phyloP scores from a whole-genome alignment of 2,888 invertebrate species.

The Agrilus mali region DNA sequence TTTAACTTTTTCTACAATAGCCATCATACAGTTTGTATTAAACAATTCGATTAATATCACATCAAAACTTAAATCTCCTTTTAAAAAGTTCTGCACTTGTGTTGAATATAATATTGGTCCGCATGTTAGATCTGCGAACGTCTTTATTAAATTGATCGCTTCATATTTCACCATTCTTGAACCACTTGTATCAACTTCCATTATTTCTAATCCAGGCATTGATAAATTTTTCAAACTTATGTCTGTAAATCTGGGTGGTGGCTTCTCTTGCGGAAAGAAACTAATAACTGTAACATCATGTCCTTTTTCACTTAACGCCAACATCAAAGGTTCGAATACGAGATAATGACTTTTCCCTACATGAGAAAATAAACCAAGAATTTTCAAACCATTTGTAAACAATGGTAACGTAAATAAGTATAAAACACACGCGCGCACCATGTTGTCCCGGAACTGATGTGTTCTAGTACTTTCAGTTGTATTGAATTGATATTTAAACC shows the following conservation, averaged over 20 bases:
- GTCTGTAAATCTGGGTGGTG: constrained; percentile 13
- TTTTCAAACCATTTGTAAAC: constrained; percentile 30
- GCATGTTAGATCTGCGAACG: too few relatives aligned
- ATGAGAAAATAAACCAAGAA: constrained; percentile 54
- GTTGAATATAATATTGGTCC: too few relatives aligned
- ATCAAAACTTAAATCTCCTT: constrained; percentile 28
- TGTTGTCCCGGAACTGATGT: too few relatives aligned
- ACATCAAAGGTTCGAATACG: constrained; percentile 47
- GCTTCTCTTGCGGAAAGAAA: constrained; percentile 37
- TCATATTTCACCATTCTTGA: too few relatives aligned
- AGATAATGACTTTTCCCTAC: constrained; percentile 59
- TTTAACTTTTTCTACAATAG: constrained; percentile 32
- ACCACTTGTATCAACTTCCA: constrained; percentile 2
- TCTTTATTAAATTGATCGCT: too few relatives aligned
- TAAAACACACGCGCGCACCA: too few relatives aligned
- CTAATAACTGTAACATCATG: constrained; percentile 58
- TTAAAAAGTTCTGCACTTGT: too few relatives aligned
- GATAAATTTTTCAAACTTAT: constrained; percentile 9
- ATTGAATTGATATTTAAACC: too few relatives aligned
- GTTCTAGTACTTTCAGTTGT: too few relatives aligned
- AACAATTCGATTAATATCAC: constrained; percentile 54
- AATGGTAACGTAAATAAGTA: too few relatives aligned
- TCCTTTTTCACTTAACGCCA: constrained; percentile 46
- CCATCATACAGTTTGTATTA: constrained; percentile 54
- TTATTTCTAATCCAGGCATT: constrained; percentile 2